Base-by-base conservation (phyloP, 2,797 vertebrate genomes). In the Xenopus petersii region DNA sequence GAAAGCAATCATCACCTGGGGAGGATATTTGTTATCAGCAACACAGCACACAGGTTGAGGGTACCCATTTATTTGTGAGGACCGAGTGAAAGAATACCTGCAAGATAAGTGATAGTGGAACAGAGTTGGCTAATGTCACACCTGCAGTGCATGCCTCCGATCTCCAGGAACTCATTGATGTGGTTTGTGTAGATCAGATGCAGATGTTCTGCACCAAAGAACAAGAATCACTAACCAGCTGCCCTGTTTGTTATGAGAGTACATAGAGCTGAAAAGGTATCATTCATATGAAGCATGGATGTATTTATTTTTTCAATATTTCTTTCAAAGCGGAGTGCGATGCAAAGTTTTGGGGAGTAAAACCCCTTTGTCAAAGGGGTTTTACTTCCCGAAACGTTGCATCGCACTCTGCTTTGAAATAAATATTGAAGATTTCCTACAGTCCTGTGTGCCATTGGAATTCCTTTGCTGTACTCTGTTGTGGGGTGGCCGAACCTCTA, bases 11-110 rank as follows among this genome's bases (percentile, higher is more conserved):
- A 42, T 42, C 36, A 5, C 36, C 36, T 42, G 36, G 36, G 36
- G 36, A 42, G 8, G 36, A 42, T 42, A 42, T 42, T 42, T 77
- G 16, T 62, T 72, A 77, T 77, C 75, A 62, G 64, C 42, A 78
- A 72, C 65, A 68, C 30, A 63, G 68, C 70, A 72, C 12, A 36
- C 46, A 54, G 49, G 71, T 69, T 73, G 70, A 48, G 42, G 61
- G 71, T 61, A 16, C 36, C 65, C 60, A 65, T 72, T 64, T 70
- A 61, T 78, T 73, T 78, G 30, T 77, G n/a, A 58, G 66, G 54
- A 78, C 70, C 69, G 62, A 55, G 73, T 24, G n/a, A 61, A 69
- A 73, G 71, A 78, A 42, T 49, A 49, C 16, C 59, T 68, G 64
- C 12, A 17, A 69, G 75, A 74, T 74, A 64, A 59, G 46, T 64